Evolutionary conservation across 2,888 invertebrate species (phyloP), one percentile per base, ranked within the genome.

Genomic region (Tridacna gigas): DNA sequence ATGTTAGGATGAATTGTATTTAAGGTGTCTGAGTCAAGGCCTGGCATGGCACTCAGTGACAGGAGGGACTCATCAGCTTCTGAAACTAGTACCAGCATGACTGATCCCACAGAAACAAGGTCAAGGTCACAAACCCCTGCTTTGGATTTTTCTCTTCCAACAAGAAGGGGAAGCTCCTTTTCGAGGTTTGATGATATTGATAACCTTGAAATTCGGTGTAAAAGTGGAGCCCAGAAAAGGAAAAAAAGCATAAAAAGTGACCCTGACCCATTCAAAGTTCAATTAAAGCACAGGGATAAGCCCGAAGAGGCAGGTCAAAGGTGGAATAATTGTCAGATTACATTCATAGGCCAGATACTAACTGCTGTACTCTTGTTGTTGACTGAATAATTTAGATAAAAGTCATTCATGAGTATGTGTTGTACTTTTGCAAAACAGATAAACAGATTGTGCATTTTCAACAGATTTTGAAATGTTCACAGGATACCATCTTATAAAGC

Each of bases 261-360:
- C 37, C 56, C 83, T 63, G 85, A 83, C 61, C 81, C 82, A n/a
- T 89, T 90, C 69, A 83, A 88, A 79, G 86, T 90, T 65, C 86
- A 86, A 60, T 77, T 90, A 15, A 89, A 88, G 76, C 90, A 87
- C 77, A 86, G 86, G 63, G 88, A 89, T 60, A 61, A 77, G 20
- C 84, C 84, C 47, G 76, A 78, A 63, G 84, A 90, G 90, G 90
- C 89, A 83, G 78, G 79, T 86, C 66, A 15, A 28, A 26, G 3
- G 48, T 48, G 37, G 37, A 37, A 37, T 37, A 37, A 37, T 37
- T 37, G 37, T 37, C 37, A 37, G 37, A 37, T 37, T 37, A 37
- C 37, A 37, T 37, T 37, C 3, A 4, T 37, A 37, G 37, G 37
- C 37, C 37, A 37, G 37, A 37, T 37, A 37, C 37, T 37, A 37